Base-by-base conservation (phyloP, 2,888 invertebrate genomes). In the Sphinx pinastri region DNA sequence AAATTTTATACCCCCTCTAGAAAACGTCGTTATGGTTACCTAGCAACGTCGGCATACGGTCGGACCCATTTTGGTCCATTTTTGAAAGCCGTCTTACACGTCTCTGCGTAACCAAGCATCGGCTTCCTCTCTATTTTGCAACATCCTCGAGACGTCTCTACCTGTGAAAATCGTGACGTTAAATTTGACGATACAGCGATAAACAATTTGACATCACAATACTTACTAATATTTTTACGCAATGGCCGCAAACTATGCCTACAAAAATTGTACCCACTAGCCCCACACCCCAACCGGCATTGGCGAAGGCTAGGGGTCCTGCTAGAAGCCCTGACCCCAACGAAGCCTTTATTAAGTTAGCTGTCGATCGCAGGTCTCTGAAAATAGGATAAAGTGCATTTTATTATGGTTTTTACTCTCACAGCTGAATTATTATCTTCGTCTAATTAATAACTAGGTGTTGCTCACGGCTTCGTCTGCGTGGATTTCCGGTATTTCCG, bases 271-370 rank as follows among this genome's bases (percentile, higher is more conserved):
- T 94, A 0, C 96, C 95, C 38, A 95, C 81, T 14, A 95, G 85
- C 0, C 97, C 96, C 11, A 96, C 94, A 74, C 95, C 94, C 79
- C 97, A 93, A 71, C 97, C 97, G 68, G 96, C 94, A 82, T 96
- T 95, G 52, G 95, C 94, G 78, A 97, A 95, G 0, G 96, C 97
- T 47, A 95, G 86, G 0, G 97, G 96, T 81, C 97, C 95, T 0
- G 97, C 97, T 16, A 97, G 88, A 67, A 97, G 92, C 0, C 97
- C 97, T 0, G 97, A 97, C 0, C 98, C 97, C 66, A 97, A 89
- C 0, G 94, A 94, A 0, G 94, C 83, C 75, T 94, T 94, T 68
- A 94, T 91, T 19, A 94, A 75, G 75, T 94, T 94, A 0, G 94
- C 91, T 25, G 92, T 86, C 0, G 94, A 90, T 72, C 93, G 81